phyloP scores from a whole-genome alignment of 1,140 invertebrate genomes.

The Ctenoplectra terminalis region DNA sequence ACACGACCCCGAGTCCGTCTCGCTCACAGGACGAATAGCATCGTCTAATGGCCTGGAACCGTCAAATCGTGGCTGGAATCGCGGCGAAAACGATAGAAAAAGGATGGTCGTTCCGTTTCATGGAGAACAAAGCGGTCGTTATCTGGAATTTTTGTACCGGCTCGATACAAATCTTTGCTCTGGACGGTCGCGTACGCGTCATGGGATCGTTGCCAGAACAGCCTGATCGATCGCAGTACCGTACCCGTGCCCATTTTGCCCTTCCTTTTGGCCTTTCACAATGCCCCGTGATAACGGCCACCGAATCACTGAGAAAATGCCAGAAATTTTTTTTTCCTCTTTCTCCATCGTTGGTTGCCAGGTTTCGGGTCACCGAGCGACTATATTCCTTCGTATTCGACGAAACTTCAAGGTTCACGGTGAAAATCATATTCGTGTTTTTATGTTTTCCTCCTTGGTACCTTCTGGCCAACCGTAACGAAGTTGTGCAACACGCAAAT shows the following conservation, averaged over 20 bases:
- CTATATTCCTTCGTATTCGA: too few species aligned
- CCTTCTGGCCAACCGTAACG: background rate
- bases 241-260: constrained; percentile 33
- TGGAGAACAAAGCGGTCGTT: background rate
- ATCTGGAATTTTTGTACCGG: background rate
- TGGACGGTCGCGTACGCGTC: background rate
- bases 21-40: too few species aligned
- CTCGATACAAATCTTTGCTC: background rate
- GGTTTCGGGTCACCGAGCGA: constrained; percentile 1
- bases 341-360: too few species aligned
- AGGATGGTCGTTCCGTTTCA: background rate
- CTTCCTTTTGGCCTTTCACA: background rate
- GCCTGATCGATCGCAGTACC: constrained; percentile 58
- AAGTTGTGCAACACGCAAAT: background rate
- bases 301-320: background rate
- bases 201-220: constrained; percentile 64
- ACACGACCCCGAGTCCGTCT: too few species aligned
- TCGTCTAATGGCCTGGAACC: background rate
- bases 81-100: too few species aligned
- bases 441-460: background rate
- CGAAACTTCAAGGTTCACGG: background rate
- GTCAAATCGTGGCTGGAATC: background rate
- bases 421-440: background rate
- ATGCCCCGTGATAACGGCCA: background rate
- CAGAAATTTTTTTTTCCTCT: background rate